phyloP scores from a whole-genome alignment of 2,797 vertebrate genomes.

The Anguilla pacifica region DNA sequence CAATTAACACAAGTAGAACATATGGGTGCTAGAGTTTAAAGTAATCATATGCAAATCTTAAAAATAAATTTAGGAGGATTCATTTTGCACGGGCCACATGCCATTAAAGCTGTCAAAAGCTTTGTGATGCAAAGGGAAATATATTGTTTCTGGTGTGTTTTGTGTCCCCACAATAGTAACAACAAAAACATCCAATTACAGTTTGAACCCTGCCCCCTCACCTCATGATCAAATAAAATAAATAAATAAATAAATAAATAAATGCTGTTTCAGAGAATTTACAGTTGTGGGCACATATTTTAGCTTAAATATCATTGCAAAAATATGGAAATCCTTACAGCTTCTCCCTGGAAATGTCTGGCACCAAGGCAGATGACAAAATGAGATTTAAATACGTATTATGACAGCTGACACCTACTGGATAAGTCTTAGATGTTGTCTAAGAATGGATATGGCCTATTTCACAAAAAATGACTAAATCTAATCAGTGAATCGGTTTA shows the following conservation, averaged over 20 bases:
- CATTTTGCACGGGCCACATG: slow-evolving; percentile 53
- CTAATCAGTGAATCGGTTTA: not conserved
- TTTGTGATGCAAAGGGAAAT: slow-evolving; percentile 51
- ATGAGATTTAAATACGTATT: not conserved
- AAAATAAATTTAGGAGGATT: slow-evolving; percentile 54
- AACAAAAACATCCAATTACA: not conserved
- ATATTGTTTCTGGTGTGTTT: slow-evolving; percentile 7
- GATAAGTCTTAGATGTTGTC: not conserved
- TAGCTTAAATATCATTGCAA: not conserved
- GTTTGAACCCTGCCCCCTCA: too few relatives aligned
- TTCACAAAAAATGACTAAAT: slow-evolving; percentile 30
- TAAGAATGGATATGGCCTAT: not conserved
- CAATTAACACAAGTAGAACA: slow-evolving; percentile 65
- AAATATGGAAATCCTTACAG: not conserved
- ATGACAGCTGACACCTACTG: not conserved
- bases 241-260: not conserved
- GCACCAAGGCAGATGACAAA: not conserved
- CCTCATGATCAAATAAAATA: not conserved
- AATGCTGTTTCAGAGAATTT: not conserved
- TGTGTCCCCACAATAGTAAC: not conserved
- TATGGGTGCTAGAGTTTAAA: slow-evolving; percentile 57
- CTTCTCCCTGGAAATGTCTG: not conserved
- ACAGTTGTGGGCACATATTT: not conserved
- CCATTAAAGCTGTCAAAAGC: slow-evolving; percentile 50
- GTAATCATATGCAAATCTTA: slow-evolving; percentile 65